A percentile compares a stretch with the other conserved stretches of the same genome.
phyloP scores from a whole-genome alignment of 2,113 vertebrate species.

The Onychostruthus taczanowskii region DNA sequence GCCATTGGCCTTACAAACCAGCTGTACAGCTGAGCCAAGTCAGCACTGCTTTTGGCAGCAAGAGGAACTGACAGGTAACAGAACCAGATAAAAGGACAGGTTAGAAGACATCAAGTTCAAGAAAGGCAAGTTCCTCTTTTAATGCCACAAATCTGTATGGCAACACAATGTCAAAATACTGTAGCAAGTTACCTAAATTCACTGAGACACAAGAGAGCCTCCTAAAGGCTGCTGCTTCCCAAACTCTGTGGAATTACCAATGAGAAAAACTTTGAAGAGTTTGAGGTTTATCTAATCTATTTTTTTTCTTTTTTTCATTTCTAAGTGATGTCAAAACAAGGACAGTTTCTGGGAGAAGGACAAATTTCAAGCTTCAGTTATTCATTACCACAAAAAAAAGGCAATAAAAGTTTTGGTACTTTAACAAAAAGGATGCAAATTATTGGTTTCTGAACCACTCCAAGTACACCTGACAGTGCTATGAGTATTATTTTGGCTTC shows the following conservation, averaged over 20 bases:
- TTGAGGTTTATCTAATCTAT: neutral
- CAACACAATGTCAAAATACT: neutral
- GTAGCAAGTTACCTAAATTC: neutral
- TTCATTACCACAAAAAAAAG: neutral
- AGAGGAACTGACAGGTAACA: neutral
- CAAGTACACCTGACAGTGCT: neutral
- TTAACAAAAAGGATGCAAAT: neutral
- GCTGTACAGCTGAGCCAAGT: neutral
- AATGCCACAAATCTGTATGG: neutral
- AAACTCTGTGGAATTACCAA: neutral
- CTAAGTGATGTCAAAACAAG: neutral
- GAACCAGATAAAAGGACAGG: neutral
- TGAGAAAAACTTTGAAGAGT: neutral
- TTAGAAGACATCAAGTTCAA: neutral
- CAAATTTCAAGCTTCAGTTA: neutral
- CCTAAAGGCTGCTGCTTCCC: neutral
- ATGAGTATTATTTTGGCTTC: neutral
- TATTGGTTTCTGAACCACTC: neutral
- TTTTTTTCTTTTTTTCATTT: neutral
- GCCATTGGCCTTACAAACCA: neutral
- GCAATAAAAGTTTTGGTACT: neutral
- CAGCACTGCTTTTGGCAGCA: neutral
- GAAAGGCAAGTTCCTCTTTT: neutral
- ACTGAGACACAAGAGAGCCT: neutral
- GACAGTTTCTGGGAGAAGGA: neutral